phyloP scores from a whole-genome alignment of 2,797 vertebrate species.

The Coregonus suidteri region DNA sequence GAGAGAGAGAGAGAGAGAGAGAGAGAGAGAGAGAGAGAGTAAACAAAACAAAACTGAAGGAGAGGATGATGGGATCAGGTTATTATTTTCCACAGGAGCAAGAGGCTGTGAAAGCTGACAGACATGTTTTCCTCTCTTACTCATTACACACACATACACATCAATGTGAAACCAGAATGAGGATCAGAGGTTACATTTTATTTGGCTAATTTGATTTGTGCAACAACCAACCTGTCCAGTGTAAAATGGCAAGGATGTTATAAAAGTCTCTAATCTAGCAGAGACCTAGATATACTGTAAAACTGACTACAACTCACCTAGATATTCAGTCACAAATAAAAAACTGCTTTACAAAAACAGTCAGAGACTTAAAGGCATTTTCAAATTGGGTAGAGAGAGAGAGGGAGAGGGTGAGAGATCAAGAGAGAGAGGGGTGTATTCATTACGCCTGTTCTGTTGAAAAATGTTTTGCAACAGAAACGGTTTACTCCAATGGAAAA shows the following conservation, averaged over 20 bases:
- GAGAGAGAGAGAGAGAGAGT: neutral
- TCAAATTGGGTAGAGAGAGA: slow-evolving; percentile 24
- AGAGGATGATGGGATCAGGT: neutral
- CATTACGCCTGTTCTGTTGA: too few species aligned
- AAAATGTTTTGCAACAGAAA: too few species aligned
- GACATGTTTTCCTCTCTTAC: too few species aligned
- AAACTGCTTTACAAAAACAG: slow-evolving; percentile 53
- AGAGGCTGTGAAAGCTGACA: neutral
- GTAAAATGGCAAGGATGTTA: slow-evolving; percentile 52
- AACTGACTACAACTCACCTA: slow-evolving; percentile 38
- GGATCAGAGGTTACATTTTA: slow-evolving; percentile 45
- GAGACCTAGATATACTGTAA: neutral
- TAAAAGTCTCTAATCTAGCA: slow-evolving; percentile 13
- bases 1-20: too few species aligned
- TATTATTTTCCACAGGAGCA: neutral
- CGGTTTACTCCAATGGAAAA: too few species aligned
- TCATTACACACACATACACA: neutral
- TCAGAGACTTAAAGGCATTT: slow-evolving; percentile 47
- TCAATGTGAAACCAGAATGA: neutral
- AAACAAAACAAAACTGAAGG: neutral
- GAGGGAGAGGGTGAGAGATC: neutral
- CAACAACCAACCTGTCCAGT: slow-evolving; percentile 52
- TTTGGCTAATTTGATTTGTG: slow-evolving; percentile 51
- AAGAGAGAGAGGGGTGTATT: too few species aligned
- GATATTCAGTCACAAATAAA: slow-evolving; percentile 43